Evolutionary conservation across 2,888 invertebrate genomes (phyloP), one percentile per base, ranked within the genome.

Genomic region (Boloria euphrosyne): DNA sequence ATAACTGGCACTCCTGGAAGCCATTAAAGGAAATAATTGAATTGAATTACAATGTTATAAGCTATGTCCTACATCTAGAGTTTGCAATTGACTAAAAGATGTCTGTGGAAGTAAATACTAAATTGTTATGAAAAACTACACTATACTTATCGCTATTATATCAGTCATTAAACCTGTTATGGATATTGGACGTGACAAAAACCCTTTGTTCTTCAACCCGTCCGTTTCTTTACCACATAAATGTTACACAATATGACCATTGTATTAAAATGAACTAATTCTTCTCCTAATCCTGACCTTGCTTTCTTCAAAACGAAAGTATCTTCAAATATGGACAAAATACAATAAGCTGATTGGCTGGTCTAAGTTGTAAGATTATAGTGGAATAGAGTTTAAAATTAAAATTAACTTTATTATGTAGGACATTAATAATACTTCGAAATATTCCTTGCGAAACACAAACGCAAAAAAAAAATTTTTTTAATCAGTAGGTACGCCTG

Each of bases 291-390:
- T 46, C n/a, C 62, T 49, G 60, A 66, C 69, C 69, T 69, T 66
- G 66, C 66, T 69, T 69, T 69, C 69, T 59, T 67, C 44, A 50
- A 31, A 59, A 22, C 58, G 46, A 66, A 62, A 63, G 59, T 63
- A 60, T 66, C 51, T 55, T 63, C 55, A 55, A 65, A 65, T 53
- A 62, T 60, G 54, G 53, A 27, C 27, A 62, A 68, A 55, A 55
- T 47, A 69, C 60, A 69, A 69, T 69, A 58, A 68, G 60, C 65
- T 59, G 47, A 62, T 44, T 7, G n/a, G 22, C 13, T 38, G 61
- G 57, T 18, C 2, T n/a, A 66, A 62, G 51, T 31, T 1, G 46
- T 10, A 2, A 57, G 13, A 13, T 50, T 38, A 22, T 16, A 13
- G 61, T 44, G 52, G 13, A 47, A 47, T 38, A 1, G 10, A 10